These are phyloP conservation scores for Ophion slaviceki DNA, from an alignment of 2,888 invertebrate genomes.

Conservation along the genomic window DNA sequence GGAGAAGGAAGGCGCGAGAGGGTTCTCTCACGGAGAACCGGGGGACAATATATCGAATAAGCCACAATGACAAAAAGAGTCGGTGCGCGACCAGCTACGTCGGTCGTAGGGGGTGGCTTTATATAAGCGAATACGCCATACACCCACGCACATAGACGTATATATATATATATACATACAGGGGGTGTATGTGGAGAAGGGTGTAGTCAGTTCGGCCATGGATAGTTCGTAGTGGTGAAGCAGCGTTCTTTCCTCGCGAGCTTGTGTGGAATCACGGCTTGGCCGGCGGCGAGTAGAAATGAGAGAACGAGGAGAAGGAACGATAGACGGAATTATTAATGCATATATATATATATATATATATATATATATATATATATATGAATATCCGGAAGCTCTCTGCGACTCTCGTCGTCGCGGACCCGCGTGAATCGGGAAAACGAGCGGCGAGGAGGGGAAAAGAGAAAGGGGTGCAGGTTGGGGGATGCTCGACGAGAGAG, in stretches of 20 bases:
- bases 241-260: conserved; percentile 64
- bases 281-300: conserved; percentile 64
- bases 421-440: conserved; percentile 57
- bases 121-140: conserved; percentile 39
- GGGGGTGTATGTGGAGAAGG: conserved; percentile 47
- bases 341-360: background rate
- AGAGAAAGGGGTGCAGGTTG: conserved; percentile 27
- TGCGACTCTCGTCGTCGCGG: conserved; percentile 59
- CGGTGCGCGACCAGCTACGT: conserved; percentile 72
- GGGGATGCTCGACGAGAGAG: conserved; percentile 54
- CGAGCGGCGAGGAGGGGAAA: conserved; percentile 34
- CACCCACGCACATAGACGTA: conserved; percentile 1
- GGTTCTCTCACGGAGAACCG: conserved; percentile 51
- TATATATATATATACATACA: background rate
- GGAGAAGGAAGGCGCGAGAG: background rate
- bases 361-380: background rate
- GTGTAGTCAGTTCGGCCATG: conserved; percentile 42
- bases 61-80: conserved; percentile 82
- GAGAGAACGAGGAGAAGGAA: conserved; percentile 49
- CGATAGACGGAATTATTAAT: conserved; percentile 56
- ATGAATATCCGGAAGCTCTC: conserved; percentile 43
- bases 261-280: conserved; percentile 69
- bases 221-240: conserved; percentile 68
- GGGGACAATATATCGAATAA: conserved; percentile 82
- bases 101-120: conserved; percentile 73